Conservation (phyloP, 2,888 invertebrate genomes). For the Pedicia rivosa region DNA sequence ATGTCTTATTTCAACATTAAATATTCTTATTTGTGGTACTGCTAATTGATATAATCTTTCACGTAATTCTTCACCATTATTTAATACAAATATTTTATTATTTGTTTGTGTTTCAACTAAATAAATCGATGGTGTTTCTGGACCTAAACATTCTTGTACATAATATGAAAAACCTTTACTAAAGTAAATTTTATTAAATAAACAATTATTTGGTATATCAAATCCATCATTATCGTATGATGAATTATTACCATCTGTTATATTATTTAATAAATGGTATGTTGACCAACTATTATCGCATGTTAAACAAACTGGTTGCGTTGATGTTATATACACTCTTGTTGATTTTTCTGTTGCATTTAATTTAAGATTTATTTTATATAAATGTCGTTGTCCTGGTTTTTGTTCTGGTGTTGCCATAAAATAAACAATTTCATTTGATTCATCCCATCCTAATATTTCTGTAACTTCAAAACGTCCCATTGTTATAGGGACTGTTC, state of each 20-base stretch:
- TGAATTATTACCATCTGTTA: slow-evolving; percentile 4
- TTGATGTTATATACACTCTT: slow-evolving; percentile 28
- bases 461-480: slow-evolving; percentile 60
- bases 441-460: slow-evolving; percentile 62
- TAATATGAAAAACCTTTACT: slow-evolving; percentile 45
- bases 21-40: slow-evolving; percentile 56
- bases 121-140: slow-evolving; percentile 50
- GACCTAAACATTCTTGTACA: slow-evolving; percentile 65
- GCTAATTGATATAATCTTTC: slow-evolving; percentile 49
- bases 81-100: slow-evolving; percentile 43
- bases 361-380: slow-evolving; percentile 43
- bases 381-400: slow-evolving; percentile 69
- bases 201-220: slow-evolving; percentile 36
- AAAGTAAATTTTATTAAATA: slow-evolving; percentile 50
- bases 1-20: slow-evolving; percentile 45
- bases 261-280: slow-evolving; percentile 19
- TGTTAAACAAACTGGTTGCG: slow-evolving; percentile 28
- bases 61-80: slow-evolving; percentile 49
- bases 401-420: slow-evolving; percentile 62
- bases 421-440: slow-evolving; percentile 57
- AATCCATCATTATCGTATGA: not conserved
- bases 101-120: slow-evolving; percentile 44
- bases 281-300: slow-evolving; percentile 28
- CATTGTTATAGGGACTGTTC: slow-evolving; percentile 41
- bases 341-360: slow-evolving; percentile 28